Percentiles rank a stretch among this genome's conserved stretches.
Conservation (phyloP, 2,113 vertebrate genomes). For the Oncorhynchus clarkii region DNA sequence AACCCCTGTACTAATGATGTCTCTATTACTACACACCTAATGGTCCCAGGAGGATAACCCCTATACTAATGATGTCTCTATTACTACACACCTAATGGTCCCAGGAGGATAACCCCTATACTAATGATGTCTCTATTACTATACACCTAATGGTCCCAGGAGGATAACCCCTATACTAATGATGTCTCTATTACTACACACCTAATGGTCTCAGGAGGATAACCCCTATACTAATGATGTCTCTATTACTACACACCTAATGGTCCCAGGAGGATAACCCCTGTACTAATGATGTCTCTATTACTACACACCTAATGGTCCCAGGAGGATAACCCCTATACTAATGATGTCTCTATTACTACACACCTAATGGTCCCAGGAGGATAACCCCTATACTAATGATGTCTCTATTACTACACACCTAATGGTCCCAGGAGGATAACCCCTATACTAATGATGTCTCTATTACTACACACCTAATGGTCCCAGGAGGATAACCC, state of each 20-base stretch:
- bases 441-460: neutral
- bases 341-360: slow-evolving; percentile 3
- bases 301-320: neutral
- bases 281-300: neutral
- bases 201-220: neutral
- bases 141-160: neutral
- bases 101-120: neutral
- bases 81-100: neutral
- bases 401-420: neutral
- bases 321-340: neutral
- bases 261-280: neutral
- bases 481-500: neutral
- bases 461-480: neutral
- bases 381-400: neutral
- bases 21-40: neutral
- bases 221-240: neutral
- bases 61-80: neutral
- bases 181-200: neutral
- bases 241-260: neutral
- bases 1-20: neutral
- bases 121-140: slow-evolving; percentile 1
- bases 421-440: neutral
- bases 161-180: neutral
- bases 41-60: neutral
- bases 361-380: neutral